A percentile compares a stretch with the other conserved stretches of the same genome.
Evolutionary conservation across 2,888 invertebrate species (phyloP).

Genomic region (Tridacna gigas): DNA sequence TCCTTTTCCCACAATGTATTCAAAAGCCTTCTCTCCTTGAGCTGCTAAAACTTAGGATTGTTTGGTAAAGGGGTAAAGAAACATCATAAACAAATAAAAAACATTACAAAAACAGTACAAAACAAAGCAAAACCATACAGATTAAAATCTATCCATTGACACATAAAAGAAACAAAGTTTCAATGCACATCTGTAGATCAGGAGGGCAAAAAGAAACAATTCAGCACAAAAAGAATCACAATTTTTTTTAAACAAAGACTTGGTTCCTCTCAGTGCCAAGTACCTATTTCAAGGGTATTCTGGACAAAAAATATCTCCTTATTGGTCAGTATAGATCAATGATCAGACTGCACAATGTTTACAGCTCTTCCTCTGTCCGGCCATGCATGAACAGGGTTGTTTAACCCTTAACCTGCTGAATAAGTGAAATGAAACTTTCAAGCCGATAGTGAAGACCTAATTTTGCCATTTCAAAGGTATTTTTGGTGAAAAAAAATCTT

Average conservation of each 20-base stretch:
- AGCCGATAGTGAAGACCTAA: too few species aligned
- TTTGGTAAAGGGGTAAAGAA: neutral
- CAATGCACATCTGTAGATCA: neutral
- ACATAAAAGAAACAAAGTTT: neutral
- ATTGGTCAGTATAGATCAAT: too few species aligned
- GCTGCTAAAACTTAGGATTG: neutral
- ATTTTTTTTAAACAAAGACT: neutral
- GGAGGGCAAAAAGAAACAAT: neutral
- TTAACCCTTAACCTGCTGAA: too few species aligned
- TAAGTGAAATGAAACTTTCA: too few species aligned
- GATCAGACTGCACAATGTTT: too few species aligned
- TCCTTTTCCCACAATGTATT: neutral
- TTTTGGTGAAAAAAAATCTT: too few species aligned
- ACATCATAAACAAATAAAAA: neutral
- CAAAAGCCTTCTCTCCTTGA: neutral
- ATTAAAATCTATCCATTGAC: neutral
- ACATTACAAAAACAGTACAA: neutral
- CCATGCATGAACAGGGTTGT: too few species aligned
- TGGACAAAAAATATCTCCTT: too few species aligned
- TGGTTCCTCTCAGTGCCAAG: too few species aligned
- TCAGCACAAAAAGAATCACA: neutral
- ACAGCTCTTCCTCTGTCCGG: too few species aligned
- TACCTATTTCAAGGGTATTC: too few species aligned
- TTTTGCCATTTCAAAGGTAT: too few species aligned
- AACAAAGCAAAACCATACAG: neutral